phyloP scores from a whole-genome alignment of 2,797 vertebrate genomes.

The Cryptoprocta ferox region DNA sequence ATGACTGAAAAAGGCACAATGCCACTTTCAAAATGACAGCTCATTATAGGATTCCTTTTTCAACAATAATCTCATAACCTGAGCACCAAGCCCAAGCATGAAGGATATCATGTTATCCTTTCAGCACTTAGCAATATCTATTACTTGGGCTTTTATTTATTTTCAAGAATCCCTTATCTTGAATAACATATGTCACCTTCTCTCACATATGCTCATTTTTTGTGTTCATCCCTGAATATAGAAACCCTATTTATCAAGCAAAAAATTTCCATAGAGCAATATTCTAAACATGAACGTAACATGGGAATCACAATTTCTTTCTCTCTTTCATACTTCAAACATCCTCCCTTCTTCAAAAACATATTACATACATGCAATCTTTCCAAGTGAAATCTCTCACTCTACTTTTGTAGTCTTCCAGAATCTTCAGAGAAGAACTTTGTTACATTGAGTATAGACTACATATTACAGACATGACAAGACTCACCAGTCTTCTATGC shows the following conservation, averaged over 20 bases:
- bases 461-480: not conserved
- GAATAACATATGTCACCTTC: slow-evolving; percentile 38
- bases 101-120: not conserved
- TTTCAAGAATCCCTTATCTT: slow-evolving; percentile 44
- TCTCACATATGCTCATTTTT: slow-evolving; percentile 12
- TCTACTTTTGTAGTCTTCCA: not conserved
- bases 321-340: not conserved
- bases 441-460: not conserved
- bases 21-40: slow-evolving; percentile 7
- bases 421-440: not conserved
- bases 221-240: slow-evolving; percentile 36
- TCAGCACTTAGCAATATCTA: not conserved
- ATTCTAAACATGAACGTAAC: not conserved
- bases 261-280: not conserved
- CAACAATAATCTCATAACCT: not conserved
- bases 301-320: slow-evolving; percentile 30
- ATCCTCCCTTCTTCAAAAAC: not conserved
- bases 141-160: slow-evolving; percentile 15
- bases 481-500: not conserved
- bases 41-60: slow-evolving; percentile 2
- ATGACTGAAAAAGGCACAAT: not conserved
- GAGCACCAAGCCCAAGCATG: not conserved
- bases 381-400: not conserved
- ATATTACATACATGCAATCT: not conserved
- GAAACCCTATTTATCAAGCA: not conserved